Evolutionary conservation across 2,888 invertebrate species (phyloP), one percentile per base, ranked within the genome.

Genomic region (Embidobia sp.): DNA sequence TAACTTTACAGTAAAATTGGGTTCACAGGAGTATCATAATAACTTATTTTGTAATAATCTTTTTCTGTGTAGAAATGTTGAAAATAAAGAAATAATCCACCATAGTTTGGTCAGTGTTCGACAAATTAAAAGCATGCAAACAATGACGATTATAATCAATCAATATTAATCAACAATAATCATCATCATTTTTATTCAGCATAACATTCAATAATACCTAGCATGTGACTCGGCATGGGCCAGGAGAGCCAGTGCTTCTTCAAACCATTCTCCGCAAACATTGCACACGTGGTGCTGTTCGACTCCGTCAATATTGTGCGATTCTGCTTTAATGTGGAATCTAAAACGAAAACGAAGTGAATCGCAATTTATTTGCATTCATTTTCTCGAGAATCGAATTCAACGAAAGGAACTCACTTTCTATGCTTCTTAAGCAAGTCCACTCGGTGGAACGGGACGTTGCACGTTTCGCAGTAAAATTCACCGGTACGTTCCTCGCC

Each of bases 221-320:
- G 95, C 94, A 88, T 96, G 95, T 3, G 93, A 91, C 90, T 95
- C 95, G 0, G 95, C 94, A 89, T 95, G 95, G 13, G 95, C 94
- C 40, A 95, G 90, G 80, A 95, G 91, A 86, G 95, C 94, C 82
- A 95, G 89, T 55, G 95, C 94, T 90, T 94, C 95, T 35, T 93
- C 91, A 87, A 95, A 96, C 75, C 92, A 92, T 89, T 95, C 94
- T 44, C 95, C 95, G 87, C 96, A 96, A 29, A 94, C 94, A 85
- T 93, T 94, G 87, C 96, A 96, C 78, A 93, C 92, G 87, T 95
- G 95, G 82, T 88, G 88, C 67, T 87, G 88, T 79, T 85, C 86
- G 13, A 86, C 83, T 26, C 86, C 85, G 64, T 87, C 86, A 48
- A 84, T 79, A 11, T 82, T 83, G 19, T 85, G 87, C 0, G 79